Conservation (phyloP, 2,888 invertebrate species). For the Drosophila percnosoma region DNA sequence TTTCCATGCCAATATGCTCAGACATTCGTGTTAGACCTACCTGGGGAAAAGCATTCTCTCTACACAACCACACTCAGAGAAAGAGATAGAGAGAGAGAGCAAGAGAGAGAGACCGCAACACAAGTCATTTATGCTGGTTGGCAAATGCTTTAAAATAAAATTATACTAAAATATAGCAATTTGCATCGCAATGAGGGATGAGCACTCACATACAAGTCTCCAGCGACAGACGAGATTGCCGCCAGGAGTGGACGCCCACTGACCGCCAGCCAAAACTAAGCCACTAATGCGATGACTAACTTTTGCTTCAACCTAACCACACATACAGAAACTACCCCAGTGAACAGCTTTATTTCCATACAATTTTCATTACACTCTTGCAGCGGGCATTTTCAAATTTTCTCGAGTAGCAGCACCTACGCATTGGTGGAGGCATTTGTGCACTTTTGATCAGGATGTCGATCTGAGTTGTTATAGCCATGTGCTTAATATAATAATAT, state of each 20-base stretch:
- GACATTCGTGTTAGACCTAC: slow-evolving; percentile 41
- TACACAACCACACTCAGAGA: slow-evolving; percentile 6
- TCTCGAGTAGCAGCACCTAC: neutral
- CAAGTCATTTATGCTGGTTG: slow-evolving; percentile 11
- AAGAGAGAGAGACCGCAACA: neutral
- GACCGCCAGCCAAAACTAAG: slow-evolving; percentile 35
- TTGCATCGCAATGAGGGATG: slow-evolving; percentile 65
- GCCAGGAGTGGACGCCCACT: slow-evolving; percentile 15
- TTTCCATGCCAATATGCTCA: slow-evolving; percentile 47
- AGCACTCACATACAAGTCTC: slow-evolving; percentile 19
- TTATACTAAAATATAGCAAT: slow-evolving; percentile 72
- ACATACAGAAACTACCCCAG: neutral
- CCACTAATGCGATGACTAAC: slow-evolving; percentile 39
- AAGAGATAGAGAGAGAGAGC: neutral
- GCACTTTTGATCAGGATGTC: neutral
- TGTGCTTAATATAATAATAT: neutral
- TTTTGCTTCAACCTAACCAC: slow-evolving; percentile 39
- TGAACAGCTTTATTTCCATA: neutral
- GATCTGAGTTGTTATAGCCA: neutral
- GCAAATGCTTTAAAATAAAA: slow-evolving; percentile 61
- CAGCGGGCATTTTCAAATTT: neutral
- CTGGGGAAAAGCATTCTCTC: slow-evolving; percentile 14
- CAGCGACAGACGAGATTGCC: slow-evolving; percentile 5
- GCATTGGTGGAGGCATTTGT: neutral
- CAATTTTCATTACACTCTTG: neutral